phyloP scores from a whole-genome alignment of 1,140 invertebrate species.

The Diachasma alloeum region DNA sequence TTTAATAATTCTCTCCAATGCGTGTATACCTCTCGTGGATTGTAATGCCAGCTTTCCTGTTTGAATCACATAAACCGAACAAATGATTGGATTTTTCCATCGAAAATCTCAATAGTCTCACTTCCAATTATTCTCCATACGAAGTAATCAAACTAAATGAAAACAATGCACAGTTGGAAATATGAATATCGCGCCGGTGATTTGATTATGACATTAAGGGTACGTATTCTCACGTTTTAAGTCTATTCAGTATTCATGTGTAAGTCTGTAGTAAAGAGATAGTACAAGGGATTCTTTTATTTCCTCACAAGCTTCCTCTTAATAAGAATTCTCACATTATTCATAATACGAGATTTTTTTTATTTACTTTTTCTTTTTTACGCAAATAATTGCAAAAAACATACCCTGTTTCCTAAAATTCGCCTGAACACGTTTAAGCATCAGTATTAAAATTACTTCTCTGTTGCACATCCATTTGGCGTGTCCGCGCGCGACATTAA shows the following conservation, averaged over 20 bases:
- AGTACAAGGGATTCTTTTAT: not conserved
- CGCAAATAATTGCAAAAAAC: conserved; percentile 64
- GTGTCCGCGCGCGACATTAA: conserved; percentile 44
- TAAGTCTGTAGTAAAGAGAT: conserved; percentile 1
- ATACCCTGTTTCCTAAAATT: conserved; percentile 65
- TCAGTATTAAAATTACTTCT: conserved; percentile 8
- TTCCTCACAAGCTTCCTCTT: not conserved
- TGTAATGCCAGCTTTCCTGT: not conserved
- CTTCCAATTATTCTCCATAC: too few relatives aligned
- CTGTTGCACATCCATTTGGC: conserved; percentile 27
- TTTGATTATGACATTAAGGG: not conserved
- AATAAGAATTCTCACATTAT: conserved; percentile 1
- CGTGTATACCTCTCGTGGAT: conserved; percentile 4
- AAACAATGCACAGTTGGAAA: not conserved
- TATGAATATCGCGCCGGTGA: not conserved
- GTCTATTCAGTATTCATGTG: not conserved
- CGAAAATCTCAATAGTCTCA: not conserved
- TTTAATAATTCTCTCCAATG: not conserved
- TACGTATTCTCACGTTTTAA: conserved; percentile 2
- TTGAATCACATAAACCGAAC: not conserved
- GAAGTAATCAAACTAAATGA: not conserved
- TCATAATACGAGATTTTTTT: conserved; percentile 22
- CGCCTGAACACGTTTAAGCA: conserved; percentile 41
- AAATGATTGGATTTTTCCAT: not conserved
- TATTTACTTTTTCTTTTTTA: conserved; percentile 44